Conservation (phyloP, 2,888 invertebrate species). For the Pristionchus mayeri region DNA sequence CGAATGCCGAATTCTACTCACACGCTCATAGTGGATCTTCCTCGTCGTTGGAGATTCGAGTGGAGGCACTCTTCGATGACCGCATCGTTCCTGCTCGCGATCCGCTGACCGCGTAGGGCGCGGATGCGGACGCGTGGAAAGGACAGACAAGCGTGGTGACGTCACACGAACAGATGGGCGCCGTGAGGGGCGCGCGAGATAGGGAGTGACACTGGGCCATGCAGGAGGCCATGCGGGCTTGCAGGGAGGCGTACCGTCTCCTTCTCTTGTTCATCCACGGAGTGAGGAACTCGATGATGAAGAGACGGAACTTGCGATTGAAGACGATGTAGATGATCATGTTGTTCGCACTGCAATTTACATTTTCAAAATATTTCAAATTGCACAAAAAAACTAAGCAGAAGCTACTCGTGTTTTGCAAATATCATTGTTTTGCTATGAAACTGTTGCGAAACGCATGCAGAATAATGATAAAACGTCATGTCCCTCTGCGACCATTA, state of each 20-base stretch:
- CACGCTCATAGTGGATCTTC: neutral
- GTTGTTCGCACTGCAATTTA: constrained; percentile 72
- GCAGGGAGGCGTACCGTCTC: constrained; percentile 27
- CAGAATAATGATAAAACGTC: too few species aligned
- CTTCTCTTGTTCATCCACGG: constrained; percentile 47
- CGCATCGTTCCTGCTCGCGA: too few species aligned
- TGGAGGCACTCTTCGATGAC: neutral
- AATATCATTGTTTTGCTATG: too few species aligned
- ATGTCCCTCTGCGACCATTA: too few species aligned
- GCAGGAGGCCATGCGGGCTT: neutral
- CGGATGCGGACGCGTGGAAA: neutral
- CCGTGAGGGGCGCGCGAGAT: neutral
- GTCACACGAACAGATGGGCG: neutral
- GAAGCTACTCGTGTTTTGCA: too few species aligned
- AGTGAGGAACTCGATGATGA: constrained; percentile 47
- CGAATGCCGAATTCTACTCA: too few species aligned
- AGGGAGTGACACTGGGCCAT: neutral
- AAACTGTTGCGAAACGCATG: too few species aligned
- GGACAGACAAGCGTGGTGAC: neutral
- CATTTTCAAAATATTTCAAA: too few species aligned
- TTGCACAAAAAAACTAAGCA: too few species aligned
- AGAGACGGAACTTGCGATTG: constrained; percentile 69
- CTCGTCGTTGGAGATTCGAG: neutral
- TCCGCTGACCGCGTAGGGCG: neutral
- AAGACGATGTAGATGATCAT: constrained; percentile 76